Evolutionary conservation across 1,140 invertebrate species (phyloP).

Genomic region (Drosophila sulfurigaster): DNA sequence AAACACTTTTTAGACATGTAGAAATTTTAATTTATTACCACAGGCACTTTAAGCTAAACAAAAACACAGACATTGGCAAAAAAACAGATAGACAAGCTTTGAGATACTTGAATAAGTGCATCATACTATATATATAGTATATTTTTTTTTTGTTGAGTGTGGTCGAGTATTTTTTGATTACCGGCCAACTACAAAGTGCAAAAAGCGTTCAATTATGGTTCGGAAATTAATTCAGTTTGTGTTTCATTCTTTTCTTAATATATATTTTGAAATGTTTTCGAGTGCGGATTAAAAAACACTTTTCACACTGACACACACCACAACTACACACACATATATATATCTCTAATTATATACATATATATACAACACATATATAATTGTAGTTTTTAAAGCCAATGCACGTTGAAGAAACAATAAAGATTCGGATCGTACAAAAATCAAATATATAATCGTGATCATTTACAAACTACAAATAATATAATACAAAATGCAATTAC

Average conservation of each 20-base stretch:
- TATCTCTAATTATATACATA: slow-evolving; percentile 56
- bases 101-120: slow-evolving; percentile 27
- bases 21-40: slow-evolving; percentile 71
- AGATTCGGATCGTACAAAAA: slow-evolving; percentile 78
- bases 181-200: slow-evolving; percentile 26
- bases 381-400: slow-evolving; percentile 64
- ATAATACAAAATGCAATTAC: slow-evolving; percentile 36
- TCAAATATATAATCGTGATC: slow-evolving; percentile 15
- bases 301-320: slow-evolving; percentile 42
- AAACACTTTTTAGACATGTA: slow-evolving; percentile 63
- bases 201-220: slow-evolving; percentile 54
- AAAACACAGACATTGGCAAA: slow-evolving; percentile 18
- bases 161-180: slow-evolving; percentile 36
- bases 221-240: slow-evolving; percentile 6
- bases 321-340: slow-evolving; percentile 33
- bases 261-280: slow-evolving; percentile 68
- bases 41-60: slow-evolving; percentile 59
- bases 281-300: slow-evolving; percentile 42
- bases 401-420: slow-evolving; percentile 81
- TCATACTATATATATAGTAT: slow-evolving; percentile 29
- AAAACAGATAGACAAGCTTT: slow-evolving; percentile 27
- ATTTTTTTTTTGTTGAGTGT: slow-evolving; percentile 16
- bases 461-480: slow-evolving; percentile 58
- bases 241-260: slow-evolving; percentile 34
- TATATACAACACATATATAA: slow-evolving; percentile 53